Evolutionary conservation across 2,888 invertebrate genomes (phyloP).

Genomic region (Papilio demoleus): DNA sequence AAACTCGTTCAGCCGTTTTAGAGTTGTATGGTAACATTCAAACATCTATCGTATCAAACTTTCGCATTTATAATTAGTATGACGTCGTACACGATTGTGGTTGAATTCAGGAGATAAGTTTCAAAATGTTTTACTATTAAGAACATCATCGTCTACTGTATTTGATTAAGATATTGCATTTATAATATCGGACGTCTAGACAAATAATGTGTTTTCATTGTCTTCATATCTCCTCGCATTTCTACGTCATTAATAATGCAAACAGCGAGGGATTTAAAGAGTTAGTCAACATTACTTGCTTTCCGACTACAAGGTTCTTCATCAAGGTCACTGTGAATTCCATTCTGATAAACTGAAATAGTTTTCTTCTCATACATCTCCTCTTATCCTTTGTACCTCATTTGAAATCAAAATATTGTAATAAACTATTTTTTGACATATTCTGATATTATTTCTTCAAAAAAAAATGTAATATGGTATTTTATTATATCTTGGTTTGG

Average conservation of each 20-base stretch:
- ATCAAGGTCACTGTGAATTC: neutral
- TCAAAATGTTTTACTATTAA: neutral
- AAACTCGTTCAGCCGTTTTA: neutral
- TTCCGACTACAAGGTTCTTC: neutral
- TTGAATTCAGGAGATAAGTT: neutral
- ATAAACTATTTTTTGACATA: neutral
- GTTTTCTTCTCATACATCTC: neutral
- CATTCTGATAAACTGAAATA: constrained; percentile 6
- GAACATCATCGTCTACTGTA: neutral
- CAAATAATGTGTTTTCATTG: constrained; percentile 19
- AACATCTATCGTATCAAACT: neutral
- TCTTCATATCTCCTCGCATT: constrained; percentile 13
- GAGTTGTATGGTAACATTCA: neutral
- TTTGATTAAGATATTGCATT: constrained; percentile 23
- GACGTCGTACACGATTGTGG: neutral
- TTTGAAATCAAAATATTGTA: neutral
- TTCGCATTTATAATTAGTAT: neutral
- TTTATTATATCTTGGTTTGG: too few relatives aligned
- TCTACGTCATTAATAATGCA: constrained; percentile 25
- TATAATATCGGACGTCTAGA: constrained; percentile 21
- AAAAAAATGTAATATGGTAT: neutral
- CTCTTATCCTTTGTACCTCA: neutral
- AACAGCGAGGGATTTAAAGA: constrained; percentile 18
- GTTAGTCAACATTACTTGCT: constrained; percentile 12
- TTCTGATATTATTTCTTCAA: neutral